These are phyloP conservation scores for Buphagus erythrorhynchus DNA, from an alignment of 2,797 vertebrate species.

Conservation along the genomic window DNA sequence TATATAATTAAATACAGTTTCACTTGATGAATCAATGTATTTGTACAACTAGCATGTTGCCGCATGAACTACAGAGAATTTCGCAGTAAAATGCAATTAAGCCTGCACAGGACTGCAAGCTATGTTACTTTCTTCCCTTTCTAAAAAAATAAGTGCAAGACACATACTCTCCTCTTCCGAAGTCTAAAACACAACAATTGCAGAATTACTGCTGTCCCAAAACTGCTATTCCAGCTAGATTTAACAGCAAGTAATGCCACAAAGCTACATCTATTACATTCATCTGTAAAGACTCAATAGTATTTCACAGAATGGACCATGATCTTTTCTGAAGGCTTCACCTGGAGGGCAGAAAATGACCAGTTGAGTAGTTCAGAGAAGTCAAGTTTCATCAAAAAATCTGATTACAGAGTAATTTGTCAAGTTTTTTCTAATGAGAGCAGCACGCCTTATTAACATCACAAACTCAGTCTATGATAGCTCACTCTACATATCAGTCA, in stretches of 20 bases:
- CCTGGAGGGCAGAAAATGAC: conserved; percentile 34
- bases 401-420: neutral
- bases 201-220: neutral
- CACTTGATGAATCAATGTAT: neutral
- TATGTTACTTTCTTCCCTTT: neutral
- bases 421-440: neutral
- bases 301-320: conserved; percentile 14
- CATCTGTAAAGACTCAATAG: neutral
- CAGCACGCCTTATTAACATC: neutral
- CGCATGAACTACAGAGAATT: neutral
- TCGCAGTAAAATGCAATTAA: neutral
- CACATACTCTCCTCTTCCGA: neutral
- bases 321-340: conserved; percentile 34
- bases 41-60: neutral
- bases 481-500: neutral
- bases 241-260: neutral
- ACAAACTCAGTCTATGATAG: neutral
- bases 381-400: neutral
- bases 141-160: neutral
- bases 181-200: neutral
- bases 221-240: neutral
- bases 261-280: neutral
- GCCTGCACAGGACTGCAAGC: neutral
- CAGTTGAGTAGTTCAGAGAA: conserved; percentile 35
- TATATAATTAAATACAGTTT: neutral